Evolutionary conservation across 2,888 invertebrate genomes (phyloP).

Genomic region (Candidula unifasciata): DNA sequence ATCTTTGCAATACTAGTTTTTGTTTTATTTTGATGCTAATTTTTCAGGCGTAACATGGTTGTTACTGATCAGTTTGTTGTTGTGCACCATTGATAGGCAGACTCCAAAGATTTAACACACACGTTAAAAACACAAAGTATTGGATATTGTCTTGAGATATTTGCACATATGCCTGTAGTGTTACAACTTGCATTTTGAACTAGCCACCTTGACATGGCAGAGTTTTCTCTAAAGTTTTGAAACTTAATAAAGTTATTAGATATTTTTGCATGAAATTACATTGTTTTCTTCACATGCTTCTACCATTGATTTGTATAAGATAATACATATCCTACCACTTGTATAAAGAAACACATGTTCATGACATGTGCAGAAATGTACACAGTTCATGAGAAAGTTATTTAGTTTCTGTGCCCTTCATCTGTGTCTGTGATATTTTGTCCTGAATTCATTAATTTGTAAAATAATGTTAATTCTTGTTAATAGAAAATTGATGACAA

Average conservation of each 20-base stretch:
- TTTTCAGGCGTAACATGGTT: too few species aligned
- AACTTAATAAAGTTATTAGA: background rate
- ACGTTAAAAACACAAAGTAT: too few species aligned
- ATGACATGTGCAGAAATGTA: background rate
- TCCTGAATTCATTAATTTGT: background rate
- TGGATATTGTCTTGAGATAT: background rate
- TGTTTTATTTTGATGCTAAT: too few species aligned
- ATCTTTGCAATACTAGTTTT: too few species aligned
- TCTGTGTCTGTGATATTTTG: constrained; percentile 19
- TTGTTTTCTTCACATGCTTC: background rate
- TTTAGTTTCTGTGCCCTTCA: background rate
- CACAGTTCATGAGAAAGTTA: background rate
- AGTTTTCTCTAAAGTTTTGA: background rate
- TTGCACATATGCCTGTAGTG: constrained; percentile 20
- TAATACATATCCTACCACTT: constrained; percentile 13
- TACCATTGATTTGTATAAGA: background rate
- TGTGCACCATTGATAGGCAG: constrained; percentile 4
- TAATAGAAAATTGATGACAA: background rate
- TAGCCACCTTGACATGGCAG: background rate
- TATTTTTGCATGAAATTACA: background rate
- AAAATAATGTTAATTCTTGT: constrained; percentile 3
- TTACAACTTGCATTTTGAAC: background rate
- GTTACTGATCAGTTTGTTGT: background rate
- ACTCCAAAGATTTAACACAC: background rate
- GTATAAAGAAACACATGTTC: background rate